Percentiles rank a stretch among this genome's conserved stretches.
Evolutionary conservation across 2,113 vertebrate genomes (phyloP).

Genomic region (Mirza zaza): DNA sequence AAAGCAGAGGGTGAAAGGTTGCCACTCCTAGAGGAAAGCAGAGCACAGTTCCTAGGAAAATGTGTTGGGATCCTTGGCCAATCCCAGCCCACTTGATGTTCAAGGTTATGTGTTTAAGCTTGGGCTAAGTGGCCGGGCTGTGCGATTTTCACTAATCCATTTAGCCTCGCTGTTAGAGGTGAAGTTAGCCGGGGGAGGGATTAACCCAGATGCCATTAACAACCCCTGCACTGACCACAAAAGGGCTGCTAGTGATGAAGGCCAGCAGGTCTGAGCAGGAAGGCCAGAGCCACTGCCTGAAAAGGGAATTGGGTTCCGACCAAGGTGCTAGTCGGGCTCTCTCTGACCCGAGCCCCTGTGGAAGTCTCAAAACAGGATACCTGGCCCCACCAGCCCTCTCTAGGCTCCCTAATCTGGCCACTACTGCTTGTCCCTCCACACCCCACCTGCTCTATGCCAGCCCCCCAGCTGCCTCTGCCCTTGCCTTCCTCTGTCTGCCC

Average conservation of each 20-base stretch:
- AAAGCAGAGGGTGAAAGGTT: background rate
- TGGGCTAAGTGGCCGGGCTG: background rate
- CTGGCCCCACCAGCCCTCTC: fast-evolving
- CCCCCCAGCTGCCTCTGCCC: background rate
- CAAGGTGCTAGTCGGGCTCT: background rate
- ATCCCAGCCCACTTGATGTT: background rate
- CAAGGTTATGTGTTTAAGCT: background rate
- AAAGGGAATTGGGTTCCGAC: background rate
- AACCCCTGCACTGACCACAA: background rate
- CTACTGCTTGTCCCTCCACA: background rate
- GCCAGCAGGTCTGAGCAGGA: background rate
- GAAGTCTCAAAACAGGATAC: background rate
- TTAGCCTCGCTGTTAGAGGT: background rate
- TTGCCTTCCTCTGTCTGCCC: fast-evolving
- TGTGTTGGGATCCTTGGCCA: too few relatives aligned
- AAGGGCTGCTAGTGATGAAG: background rate
- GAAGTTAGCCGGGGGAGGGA: background rate
- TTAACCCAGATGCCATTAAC: background rate
- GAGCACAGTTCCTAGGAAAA: background rate
- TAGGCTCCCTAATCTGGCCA: background rate
- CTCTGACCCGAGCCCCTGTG: background rate
- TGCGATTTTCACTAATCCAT: background rate
- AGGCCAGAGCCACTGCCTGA: background rate
- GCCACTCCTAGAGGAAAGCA: background rate
- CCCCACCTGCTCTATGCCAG: fast-evolving